phyloP scores from a whole-genome alignment of 2,797 vertebrate genomes.

The Coccyzus lansbergi region DNA sequence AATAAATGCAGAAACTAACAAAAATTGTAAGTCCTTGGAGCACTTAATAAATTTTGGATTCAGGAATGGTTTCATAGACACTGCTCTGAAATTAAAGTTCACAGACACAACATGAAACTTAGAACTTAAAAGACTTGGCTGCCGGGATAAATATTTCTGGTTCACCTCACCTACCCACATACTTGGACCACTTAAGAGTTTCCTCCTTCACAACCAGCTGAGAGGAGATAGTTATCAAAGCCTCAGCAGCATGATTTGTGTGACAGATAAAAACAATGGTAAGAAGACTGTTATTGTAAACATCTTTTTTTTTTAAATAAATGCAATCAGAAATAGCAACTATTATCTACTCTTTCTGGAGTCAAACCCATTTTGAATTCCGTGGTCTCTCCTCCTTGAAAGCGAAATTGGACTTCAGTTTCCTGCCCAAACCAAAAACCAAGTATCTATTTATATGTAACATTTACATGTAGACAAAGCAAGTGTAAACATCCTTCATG shows the following conservation, averaged over 20 bases:
- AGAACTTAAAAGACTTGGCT: conserved; percentile 12
- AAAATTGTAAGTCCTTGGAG: background rate
- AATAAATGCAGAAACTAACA: background rate
- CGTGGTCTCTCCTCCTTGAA: background rate
- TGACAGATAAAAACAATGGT: background rate
- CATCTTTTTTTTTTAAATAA: background rate
- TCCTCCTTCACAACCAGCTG: background rate
- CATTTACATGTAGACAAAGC: background rate
- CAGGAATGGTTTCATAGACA: background rate
- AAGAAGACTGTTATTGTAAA: background rate
- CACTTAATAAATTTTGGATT: background rate
- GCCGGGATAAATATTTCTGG: background rate
- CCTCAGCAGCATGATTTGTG: background rate
- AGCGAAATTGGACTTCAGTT: background rate
- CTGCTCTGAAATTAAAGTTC: conserved; percentile 2
- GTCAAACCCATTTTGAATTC: background rate
- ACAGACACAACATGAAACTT: background rate
- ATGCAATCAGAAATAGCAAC: background rate
- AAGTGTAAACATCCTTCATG: background rate
- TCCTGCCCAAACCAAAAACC: background rate
- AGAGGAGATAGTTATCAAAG: conserved; percentile 5
- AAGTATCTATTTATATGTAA: background rate
- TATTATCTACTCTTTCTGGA: background rate
- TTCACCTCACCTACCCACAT: conserved; percentile 25
- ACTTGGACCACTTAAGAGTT: background rate